These are phyloP conservation scores for Drosophila neotestacea DNA, from an alignment of 2,888 invertebrate species.

Conservation along the genomic window DNA sequence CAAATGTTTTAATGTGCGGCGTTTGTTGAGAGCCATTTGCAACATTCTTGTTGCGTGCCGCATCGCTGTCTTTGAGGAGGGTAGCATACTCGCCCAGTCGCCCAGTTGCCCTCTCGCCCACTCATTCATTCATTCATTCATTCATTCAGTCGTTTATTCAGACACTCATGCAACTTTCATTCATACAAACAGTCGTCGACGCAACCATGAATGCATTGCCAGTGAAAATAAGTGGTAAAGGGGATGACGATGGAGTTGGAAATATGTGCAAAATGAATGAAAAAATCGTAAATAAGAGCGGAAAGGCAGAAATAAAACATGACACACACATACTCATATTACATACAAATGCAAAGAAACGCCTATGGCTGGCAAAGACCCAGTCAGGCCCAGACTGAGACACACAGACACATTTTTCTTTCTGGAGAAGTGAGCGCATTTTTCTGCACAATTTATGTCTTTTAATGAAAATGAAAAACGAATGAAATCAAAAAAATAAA, in stretches of 20 bases:
- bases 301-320: conserved; percentile 72
- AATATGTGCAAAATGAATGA: conserved; percentile 55
- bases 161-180: conserved; percentile 78
- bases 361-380: conserved; percentile 55
- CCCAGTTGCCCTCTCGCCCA: conserved; percentile 22
- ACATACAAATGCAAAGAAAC: conserved; percentile 26
- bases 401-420: conserved; percentile 36
- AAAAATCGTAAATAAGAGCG: conserved; percentile 80
- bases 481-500: conserved; percentile 51
- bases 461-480: conserved; percentile 75
- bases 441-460: conserved; percentile 82
- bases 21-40: conserved; percentile 59
- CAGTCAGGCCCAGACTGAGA: conserved; percentile 39
- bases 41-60: conserved; percentile 68
- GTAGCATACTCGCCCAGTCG: conserved; percentile 24
- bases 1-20: conserved; percentile 75
- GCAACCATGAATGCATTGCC: conserved; percentile 58
- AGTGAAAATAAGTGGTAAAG: conserved; percentile 40
- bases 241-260: conserved; percentile 2
- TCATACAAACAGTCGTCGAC: conserved; percentile 63
- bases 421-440: conserved; percentile 52
- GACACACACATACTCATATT: conserved; percentile 32
- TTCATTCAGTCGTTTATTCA: conserved; percentile 67
- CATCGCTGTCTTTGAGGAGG: conserved; percentile 20
- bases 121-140: conserved; percentile 48